Base-by-base conservation (phyloP, 2,797 vertebrate species). In the Betta splendens region DNA sequence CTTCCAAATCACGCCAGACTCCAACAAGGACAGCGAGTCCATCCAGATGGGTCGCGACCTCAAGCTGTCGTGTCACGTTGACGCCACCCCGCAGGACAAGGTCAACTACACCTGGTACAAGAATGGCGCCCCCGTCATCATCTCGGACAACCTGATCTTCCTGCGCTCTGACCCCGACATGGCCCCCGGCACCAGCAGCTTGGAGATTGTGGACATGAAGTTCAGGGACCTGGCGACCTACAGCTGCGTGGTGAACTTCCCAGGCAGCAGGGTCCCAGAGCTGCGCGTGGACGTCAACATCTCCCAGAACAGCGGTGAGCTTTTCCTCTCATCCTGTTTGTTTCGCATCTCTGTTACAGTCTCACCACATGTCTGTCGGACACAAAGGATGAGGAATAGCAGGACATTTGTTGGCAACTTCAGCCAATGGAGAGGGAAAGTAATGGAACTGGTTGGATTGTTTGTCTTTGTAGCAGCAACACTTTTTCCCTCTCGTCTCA, bases 101-200 rank as follows among this genome's bases (percentile, higher is more conserved):
- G 94, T 99, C 79, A 93, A 94, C 85, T 99, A 98, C 77, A 95
- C 93, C 50, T 99, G 97, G 97, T 99, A 93, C 90, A 98, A 98
- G 90, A 98, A 99, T 0, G 93, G 92, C 3, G 93, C 84, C 11
- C 88, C 92, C 0, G 91, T 96, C 26, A 93, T 87, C 70, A 91
- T 94, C 76, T 94, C 96, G 0, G 95, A 96, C 44, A 93, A 92
- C 42, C 87, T 99, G 56, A 89, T 98, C 52, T 88, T 98, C 85
- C 94, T 96, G 42, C 93, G 93, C 45, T 98, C 95, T 1, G 97
- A 99, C 83, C 96, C 95, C 0, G 97, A 99, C 80, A 91, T 99
- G 83, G 92, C 95, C 0, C 94, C 96, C 0, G 94, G 96, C 72
- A 98, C 96, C 56, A 96, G 95, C 84, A 99, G 97, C 76, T 84